phyloP scores from a whole-genome alignment of 2,113 vertebrate species.

The Terrapene triunguis region DNA sequence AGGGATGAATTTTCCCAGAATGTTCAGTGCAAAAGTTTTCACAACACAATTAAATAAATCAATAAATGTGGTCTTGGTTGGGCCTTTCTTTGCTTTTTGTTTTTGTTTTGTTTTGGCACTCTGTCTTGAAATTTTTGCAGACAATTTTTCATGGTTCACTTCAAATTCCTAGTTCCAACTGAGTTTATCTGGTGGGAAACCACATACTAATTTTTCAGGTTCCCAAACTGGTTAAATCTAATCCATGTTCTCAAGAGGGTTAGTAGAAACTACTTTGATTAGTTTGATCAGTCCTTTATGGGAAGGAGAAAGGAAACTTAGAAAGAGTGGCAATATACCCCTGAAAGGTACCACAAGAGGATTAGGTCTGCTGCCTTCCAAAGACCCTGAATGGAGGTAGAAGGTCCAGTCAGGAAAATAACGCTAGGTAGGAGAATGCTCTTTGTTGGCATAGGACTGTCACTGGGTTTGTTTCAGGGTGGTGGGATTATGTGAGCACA shows the following conservation, averaged over 20 bases:
- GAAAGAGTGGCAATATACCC: neutral
- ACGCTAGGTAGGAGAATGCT: neutral
- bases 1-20: neutral
- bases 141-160: neutral
- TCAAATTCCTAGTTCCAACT: neutral
- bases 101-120: neutral
- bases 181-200: neutral
- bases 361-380: neutral
- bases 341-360: neutral
- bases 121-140: neutral
- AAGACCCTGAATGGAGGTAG: accelerated
- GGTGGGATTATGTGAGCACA: neutral
- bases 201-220: neutral
- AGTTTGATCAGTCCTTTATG: neutral
- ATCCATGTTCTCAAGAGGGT: neutral
- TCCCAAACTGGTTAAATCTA: neutral
- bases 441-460: neutral
- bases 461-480: neutral
- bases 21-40: neutral
- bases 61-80: neutral
- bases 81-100: neutral
- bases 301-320: neutral
- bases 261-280: neutral
- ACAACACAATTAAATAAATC: neutral
- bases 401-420: accelerated